A percentile compares a stretch with the other conserved stretches of the same genome.
Conservation (phyloP, 2,888 invertebrate species). For the Glaucopsyche alexis region DNA sequence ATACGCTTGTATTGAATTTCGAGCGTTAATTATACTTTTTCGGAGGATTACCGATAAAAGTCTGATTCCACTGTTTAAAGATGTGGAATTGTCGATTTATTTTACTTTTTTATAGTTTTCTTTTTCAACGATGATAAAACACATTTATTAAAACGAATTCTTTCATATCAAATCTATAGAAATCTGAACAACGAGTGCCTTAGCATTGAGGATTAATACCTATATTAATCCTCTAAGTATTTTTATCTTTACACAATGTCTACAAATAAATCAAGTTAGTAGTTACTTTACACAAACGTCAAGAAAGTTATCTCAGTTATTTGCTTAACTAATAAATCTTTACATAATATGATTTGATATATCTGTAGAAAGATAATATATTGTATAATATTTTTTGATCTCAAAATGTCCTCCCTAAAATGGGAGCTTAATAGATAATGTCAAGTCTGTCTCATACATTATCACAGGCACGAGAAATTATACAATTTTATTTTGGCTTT, state of each 20-base stretch:
- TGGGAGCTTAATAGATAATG: background rate
- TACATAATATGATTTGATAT: background rate
- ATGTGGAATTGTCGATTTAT: background rate
- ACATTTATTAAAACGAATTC: too few relatives aligned
- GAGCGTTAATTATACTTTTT: background rate
- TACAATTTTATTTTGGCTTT: background rate
- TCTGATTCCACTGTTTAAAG: background rate
- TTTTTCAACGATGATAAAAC: too few relatives aligned
- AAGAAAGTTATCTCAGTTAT: background rate
- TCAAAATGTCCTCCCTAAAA: background rate
- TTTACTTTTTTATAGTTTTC: background rate
- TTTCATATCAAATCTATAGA: too few relatives aligned
- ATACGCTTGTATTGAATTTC: background rate
- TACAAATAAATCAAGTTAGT: background rate
- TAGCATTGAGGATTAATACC: too few relatives aligned
- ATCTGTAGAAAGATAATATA: background rate
- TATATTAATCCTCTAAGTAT: background rate
- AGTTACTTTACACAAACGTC: background rate
- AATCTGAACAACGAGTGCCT: too few relatives aligned
- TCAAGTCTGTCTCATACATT: background rate
- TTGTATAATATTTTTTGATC: background rate
- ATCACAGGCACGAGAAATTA: background rate
- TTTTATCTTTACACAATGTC: background rate
- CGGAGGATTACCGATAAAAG: background rate
- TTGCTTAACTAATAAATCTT: slow-evolving; percentile 5